These are phyloP conservation scores for Plebejus melissa DNA, from an alignment of 2,888 invertebrate species.

Conservation along the genomic window DNA sequence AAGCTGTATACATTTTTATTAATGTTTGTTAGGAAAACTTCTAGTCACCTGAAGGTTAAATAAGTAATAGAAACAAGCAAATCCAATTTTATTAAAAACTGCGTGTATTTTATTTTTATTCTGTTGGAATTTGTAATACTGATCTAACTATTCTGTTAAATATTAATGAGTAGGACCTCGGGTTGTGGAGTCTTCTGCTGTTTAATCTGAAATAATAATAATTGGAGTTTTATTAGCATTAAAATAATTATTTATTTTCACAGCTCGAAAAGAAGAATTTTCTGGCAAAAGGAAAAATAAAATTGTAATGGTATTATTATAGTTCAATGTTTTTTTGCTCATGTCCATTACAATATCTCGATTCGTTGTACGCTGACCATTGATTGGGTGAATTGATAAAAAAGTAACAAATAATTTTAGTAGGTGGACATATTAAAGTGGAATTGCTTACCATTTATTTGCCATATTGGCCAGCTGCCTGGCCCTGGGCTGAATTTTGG, in stretches of 20 bases:
- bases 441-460: slow-evolving; percentile 3
- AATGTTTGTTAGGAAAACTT: too few relatives aligned
- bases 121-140: not conserved
- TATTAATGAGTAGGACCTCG: not conserved
- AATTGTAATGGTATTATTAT: too few relatives aligned
- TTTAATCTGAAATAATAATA: not conserved
- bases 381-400: not conserved
- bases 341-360: too few relatives aligned
- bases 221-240: too few relatives aligned
- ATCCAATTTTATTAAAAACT: not conserved
- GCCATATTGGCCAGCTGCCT: not conserved
- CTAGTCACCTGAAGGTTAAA: not conserved
- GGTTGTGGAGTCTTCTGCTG: not conserved
- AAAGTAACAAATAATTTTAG: not conserved
- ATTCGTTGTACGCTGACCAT: too few relatives aligned
- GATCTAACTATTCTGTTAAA: not conserved
- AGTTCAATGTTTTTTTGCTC: too few relatives aligned
- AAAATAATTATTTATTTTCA: too few relatives aligned
- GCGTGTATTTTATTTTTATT: not conserved
- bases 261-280: too few relatives aligned
- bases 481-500: not conserved
- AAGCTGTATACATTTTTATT: too few relatives aligned
- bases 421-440: not conserved
- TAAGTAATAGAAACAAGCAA: not conserved
- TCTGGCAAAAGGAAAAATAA: too few relatives aligned